Evolutionary conservation across 2,888 invertebrate species (phyloP).

Genomic region (Plutella xylostella): DNA sequence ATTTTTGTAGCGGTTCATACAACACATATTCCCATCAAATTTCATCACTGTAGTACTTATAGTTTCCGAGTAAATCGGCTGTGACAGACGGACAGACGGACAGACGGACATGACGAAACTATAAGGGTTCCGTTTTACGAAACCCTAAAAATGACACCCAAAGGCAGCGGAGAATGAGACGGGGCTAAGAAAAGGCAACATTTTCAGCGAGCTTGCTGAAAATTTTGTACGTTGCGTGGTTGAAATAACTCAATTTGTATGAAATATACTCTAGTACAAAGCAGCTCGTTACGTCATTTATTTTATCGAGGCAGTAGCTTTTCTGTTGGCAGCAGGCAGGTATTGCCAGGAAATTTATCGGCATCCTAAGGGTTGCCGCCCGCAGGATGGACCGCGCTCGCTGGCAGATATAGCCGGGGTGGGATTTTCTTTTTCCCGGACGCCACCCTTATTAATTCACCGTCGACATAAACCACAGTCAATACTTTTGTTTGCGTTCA

Average conservation of each 20-base stretch:
- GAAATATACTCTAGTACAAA: slow-evolving; percentile 17
- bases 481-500: slow-evolving; percentile 13
- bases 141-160: too few species aligned
- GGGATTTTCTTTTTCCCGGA: slow-evolving; percentile 24
- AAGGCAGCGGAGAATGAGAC: too few species aligned
- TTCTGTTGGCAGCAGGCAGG: not conserved
- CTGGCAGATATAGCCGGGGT: slow-evolving; percentile 15
- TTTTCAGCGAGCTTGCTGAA: too few species aligned
- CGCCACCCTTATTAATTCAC: slow-evolving; percentile 16
- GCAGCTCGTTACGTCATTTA: slow-evolving; percentile 15
- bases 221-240: too few species aligned
- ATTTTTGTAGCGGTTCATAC: too few species aligned
- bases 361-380: slow-evolving; percentile 33
- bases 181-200: too few species aligned
- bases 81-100: too few species aligned
- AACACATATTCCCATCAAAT: too few species aligned
- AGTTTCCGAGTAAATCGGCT: too few species aligned
- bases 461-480: not conserved
- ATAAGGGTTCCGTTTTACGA: too few species aligned
- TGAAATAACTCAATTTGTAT: slow-evolving; percentile 9
- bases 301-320: slow-evolving; percentile 10
- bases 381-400: slow-evolving; percentile 21
- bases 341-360: slow-evolving; percentile 40
- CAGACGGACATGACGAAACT: too few species aligned
- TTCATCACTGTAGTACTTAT: too few species aligned